A percentile compares a stretch with the other conserved stretches of the same genome.
Conservation (phyloP, 2,888 invertebrate genomes). For the Bruchidius siliquastri region DNA sequence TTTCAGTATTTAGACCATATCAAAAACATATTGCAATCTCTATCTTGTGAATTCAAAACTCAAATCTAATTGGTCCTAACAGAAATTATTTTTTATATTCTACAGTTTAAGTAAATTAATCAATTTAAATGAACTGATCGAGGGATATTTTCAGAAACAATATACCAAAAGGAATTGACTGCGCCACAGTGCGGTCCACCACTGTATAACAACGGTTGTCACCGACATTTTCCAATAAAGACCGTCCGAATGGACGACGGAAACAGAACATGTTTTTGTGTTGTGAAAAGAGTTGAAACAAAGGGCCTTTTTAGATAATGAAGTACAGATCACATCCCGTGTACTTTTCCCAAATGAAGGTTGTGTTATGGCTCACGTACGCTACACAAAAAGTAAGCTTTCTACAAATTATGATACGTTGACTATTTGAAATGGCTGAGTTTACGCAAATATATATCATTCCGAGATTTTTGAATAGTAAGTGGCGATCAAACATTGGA, state of each 20-base stretch:
- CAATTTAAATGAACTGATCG: background rate
- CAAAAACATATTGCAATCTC: no score
- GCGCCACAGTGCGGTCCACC: background rate
- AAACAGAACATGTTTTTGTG: background rate
- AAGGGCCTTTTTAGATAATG: background rate
- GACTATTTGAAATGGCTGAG: no score
- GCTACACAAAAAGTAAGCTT: no score
- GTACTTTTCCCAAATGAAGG: background rate
- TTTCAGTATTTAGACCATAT: no score
- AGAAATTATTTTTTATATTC: no score
- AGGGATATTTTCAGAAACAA: background rate
- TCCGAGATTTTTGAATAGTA: no score
- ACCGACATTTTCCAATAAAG: background rate
- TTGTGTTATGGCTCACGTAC: background rate
- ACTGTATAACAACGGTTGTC: background rate
- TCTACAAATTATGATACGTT: no score
- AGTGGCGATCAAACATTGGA: no score
- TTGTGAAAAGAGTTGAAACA: background rate
- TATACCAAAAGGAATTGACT: background rate
- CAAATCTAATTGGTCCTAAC: no score
- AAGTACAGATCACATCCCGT: background rate
- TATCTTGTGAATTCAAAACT: no score
- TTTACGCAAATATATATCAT: no score
- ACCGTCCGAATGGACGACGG: background rate
- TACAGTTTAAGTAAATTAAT: background rate